These are phyloP conservation scores for Cotesia glomerata DNA, from an alignment of 1,140 invertebrate species.

Conservation along the genomic window DNA sequence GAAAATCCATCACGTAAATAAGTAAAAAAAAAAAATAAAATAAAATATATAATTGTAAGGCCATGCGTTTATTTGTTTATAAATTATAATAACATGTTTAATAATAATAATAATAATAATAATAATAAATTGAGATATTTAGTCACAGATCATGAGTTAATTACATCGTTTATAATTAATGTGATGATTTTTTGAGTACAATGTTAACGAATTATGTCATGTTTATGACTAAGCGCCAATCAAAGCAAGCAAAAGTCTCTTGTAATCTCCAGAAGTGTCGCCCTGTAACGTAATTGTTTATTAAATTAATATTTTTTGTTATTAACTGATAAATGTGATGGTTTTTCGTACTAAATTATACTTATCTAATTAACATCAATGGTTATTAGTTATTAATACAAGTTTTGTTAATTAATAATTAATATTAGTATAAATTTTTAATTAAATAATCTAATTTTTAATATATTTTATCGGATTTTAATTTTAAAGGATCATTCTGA, in stretches of 20 bases:
- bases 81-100: not conserved
- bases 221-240: slow-evolving; percentile 68
- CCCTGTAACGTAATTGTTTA: slow-evolving; percentile 70
- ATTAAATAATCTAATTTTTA: no score
- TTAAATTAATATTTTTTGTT: slow-evolving; percentile 4
- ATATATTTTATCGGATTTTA: no score
- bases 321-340: not conserved
- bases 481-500: no score
- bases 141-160: slow-evolving; percentile 15
- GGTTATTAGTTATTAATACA: not conserved
- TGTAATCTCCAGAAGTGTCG: slow-evolving; percentile 93
- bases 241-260: slow-evolving; percentile 84
- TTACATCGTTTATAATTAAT: slow-evolving; percentile 23
- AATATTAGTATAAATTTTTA: no score
- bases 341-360: not conserved
- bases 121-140: not conserved
- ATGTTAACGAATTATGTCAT: not conserved
- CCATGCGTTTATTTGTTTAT: no score
- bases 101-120: slow-evolving; percentile 12
- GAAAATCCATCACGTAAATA: slow-evolving; percentile 2
- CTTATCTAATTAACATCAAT: not conserved
- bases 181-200: not conserved
- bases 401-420: no score
- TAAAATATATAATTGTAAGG: not conserved
- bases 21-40: not conserved